Base-by-base conservation (phyloP, 2,113 vertebrate species). In the Apodemus speciosus region DNA sequence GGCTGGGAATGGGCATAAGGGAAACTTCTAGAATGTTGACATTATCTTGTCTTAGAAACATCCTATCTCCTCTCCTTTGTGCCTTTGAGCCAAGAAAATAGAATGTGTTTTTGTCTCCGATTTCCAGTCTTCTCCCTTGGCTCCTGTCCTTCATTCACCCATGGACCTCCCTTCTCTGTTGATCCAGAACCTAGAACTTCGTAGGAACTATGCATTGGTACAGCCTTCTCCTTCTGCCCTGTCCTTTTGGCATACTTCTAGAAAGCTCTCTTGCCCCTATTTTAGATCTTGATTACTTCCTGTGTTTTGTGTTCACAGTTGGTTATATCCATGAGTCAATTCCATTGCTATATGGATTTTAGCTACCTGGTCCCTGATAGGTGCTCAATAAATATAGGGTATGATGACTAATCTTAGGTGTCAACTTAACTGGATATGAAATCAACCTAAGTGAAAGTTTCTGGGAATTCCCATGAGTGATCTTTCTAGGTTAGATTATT, bases 301-400 rank as follows among this genome's bases (percentile, higher is more conserved):
- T 66, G 18, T 58, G n/a, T 58, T 66, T 69, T 77, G 51, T 58
- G 27, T 88, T 92, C 90, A 73, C 9, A 49, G 38, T 35, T 35
- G 3, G 9, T 43, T 58, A 1, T 62, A 46, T 6, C 27, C 3
- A 2, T 53, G 49, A 30, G 20, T 69, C 89, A 38, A 56, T 53
- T 93, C 25, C 27, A 53, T 92, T 49, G 56, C 23, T 73, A 3
- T 68, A 16, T 90, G 6, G 35, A 81, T 81, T 83, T 53, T 32
- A 76, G 38, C 35, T 49, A 92, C 32, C n/a, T 3, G 10, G 4
- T 40, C 53, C 53, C 1, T 2, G 6, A 1, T 3, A n/a, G 16
- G 35, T 10, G 23, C 30, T 85, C 0, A 3, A 4, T 46, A 43
- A 2, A 21, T 6, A 40, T 2, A 2, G 21, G 8, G 58, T 43